Evolutionary conservation across 2,113 vertebrate species (phyloP).

Genomic region (Cromileptes altivelis): DNA sequence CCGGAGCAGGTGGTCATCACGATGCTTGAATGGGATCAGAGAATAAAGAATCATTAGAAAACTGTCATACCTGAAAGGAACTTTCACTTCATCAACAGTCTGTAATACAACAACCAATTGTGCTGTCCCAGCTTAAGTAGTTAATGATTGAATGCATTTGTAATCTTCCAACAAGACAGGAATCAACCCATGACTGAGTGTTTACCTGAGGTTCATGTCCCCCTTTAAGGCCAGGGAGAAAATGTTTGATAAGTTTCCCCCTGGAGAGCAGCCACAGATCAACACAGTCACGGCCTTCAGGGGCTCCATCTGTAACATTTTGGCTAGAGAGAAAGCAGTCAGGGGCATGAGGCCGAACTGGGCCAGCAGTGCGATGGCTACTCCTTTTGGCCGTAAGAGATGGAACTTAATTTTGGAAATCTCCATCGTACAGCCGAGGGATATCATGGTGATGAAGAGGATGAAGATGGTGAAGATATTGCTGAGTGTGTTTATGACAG

Average conservation of each 20-base stretch:
- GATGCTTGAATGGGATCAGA: slow-evolving; percentile 79
- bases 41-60: not conserved
- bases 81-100: too few species aligned
- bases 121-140: not conserved
- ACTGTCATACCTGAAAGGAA: not conserved
- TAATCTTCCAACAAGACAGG: not conserved
- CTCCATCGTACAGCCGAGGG: slow-evolving; percentile 90
- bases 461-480: slow-evolving; percentile 69
- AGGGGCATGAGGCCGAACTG: slow-evolving; percentile 92
- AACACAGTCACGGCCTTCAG: slow-evolving; percentile 87
- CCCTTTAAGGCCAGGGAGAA: slow-evolving; percentile 87
- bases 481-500: slow-evolving; percentile 72
- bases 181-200: not conserved
- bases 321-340: slow-evolving; percentile 85
- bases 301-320: slow-evolving; percentile 79
- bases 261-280: slow-evolving; percentile 90
- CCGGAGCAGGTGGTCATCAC: slow-evolving; percentile 90
- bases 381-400: slow-evolving; percentile 86
- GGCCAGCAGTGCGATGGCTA: slow-evolving; percentile 83
- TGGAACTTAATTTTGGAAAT: slow-evolving; percentile 87
- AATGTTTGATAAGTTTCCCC: slow-evolving; percentile 88
- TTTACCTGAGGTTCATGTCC: slow-evolving; percentile 92
- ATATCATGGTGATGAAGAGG: slow-evolving; percentile 85
- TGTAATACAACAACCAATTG: too few species aligned
- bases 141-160: not conserved